Evolutionary conservation across 2,113 vertebrate species (phyloP).

Genomic region (Dolichallabes microphthalmus): DNA sequence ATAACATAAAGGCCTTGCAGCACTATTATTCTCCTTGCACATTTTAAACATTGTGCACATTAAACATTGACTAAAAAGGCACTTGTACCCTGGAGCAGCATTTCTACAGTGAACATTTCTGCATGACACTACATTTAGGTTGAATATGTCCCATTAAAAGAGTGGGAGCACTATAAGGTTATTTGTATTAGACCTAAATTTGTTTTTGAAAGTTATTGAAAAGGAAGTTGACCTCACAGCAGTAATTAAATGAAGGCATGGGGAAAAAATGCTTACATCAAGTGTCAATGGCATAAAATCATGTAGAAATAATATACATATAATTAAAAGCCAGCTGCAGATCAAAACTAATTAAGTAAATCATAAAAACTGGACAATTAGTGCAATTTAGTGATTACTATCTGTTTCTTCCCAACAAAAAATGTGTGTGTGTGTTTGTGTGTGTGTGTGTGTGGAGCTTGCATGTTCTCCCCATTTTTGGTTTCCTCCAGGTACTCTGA

Average conservation of each 20-base stretch:
- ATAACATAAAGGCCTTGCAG: slow-evolving; percentile 54
- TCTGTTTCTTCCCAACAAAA: too few relatives aligned
- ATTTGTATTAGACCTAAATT: not conserved
- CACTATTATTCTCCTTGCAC: slow-evolving; percentile 41
- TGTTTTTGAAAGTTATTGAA: not conserved
- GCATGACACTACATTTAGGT: slow-evolving; percentile 1
- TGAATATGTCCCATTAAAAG: not conserved
- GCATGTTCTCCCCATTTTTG: too few relatives aligned
- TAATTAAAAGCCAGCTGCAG: not conserved
- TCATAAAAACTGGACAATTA: not conserved
- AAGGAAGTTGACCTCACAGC: not conserved
- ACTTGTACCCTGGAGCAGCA: slow-evolving; percentile 35
- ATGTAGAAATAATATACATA: not conserved
- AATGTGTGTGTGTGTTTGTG: too few relatives aligned
- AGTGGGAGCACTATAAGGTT: not conserved
- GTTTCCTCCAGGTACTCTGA: too few relatives aligned
- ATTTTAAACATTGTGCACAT: slow-evolving; percentile 53
- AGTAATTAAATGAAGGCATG: not conserved
- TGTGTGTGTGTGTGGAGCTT: too few relatives aligned
- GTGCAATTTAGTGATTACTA: not conserved
- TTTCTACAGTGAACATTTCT: slow-evolving; percentile 11
- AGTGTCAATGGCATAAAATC: not conserved
- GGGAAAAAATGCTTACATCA: not conserved
- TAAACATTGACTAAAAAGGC: slow-evolving; percentile 48
- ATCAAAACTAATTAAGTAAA: not conserved